Evolutionary conservation across 2,888 invertebrate species (phyloP), one percentile per base, ranked within the genome.

Genomic region (Mayetiola destructor): DNA sequence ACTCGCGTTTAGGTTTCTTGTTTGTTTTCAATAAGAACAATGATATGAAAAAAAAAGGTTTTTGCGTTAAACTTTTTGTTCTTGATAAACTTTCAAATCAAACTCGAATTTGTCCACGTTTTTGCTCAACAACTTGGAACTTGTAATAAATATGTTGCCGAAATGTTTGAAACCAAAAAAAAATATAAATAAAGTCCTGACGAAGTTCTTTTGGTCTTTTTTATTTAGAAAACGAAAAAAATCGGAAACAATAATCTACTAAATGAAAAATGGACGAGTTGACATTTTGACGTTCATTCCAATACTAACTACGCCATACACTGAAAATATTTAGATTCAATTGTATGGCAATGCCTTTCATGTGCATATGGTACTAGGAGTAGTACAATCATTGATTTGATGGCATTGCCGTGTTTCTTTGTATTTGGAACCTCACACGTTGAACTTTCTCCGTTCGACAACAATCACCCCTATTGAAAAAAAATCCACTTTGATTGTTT

Each of bases 251-350:
- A 42, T 18, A 48, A 48, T 48, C 27, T 48, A 48, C 27, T 27
- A 48, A 48, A 48, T 48, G 48, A 48, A 48, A 48, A 48, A 48
- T 48, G 48, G 48, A 42, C 42, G 42, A 48, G 48, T 48, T 48
- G 27, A 48, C 48, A 48, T 48, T 48, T 48, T 48, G 48, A 48
- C 48, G 48, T 48, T 48, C 48, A 48, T 27, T 48, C 48, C 23
- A 48, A 48, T 27, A 48, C 48, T 48, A 48, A 48, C 48, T 48
- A 48, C 48, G 48, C 48, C 48, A 48, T 48, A 48, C 48, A 48
- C 48, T 48, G 48, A 27, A 48, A 48, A 48, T 27, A 48, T 27
- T 48, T 48, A 27, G 14, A 48, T 6, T 2, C 18, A 23, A 42
- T 42, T 42, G 39, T 10, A 27, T 4, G 23, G 23, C 42, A 21